phyloP scores from a whole-genome alignment of 2,113 vertebrate genomes.

The Elephas maximus region DNA sequence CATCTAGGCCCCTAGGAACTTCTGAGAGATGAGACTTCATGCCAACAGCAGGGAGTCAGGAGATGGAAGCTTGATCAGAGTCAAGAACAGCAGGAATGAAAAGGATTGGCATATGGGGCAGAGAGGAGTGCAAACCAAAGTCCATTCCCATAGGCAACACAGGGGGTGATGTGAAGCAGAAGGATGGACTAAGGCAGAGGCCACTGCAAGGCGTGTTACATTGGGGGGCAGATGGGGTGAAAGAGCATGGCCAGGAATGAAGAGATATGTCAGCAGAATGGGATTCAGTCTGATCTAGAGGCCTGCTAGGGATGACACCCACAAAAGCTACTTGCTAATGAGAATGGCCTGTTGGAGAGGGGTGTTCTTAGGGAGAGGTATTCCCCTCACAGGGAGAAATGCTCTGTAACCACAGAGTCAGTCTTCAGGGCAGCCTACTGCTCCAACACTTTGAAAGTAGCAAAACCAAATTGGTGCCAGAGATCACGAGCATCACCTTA shows the following conservation, averaged over 20 bases:
- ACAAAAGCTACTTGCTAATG: too few relatives aligned
- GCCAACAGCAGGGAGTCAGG: background rate
- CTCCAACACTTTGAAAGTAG: background rate
- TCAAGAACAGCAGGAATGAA: background rate
- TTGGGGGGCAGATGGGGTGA: accelerated
- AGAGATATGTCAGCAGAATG: background rate
- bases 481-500: accelerated
- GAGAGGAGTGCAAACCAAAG: background rate
- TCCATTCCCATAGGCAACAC: accelerated
- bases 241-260: background rate
- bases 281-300: accelerated
- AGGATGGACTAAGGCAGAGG: too few relatives aligned
- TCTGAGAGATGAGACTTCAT: background rate
- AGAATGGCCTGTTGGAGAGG: background rate
- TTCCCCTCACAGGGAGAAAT: background rate
- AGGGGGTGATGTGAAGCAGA: accelerated
- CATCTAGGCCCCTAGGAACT: background rate
- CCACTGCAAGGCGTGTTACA: background rate
- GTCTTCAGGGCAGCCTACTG: background rate
- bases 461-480: background rate
- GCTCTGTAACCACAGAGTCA: accelerated
- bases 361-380: background rate
- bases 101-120: background rate
- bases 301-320: accelerated
- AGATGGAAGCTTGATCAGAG: background rate